phyloP scores from a whole-genome alignment of 2,113 vertebrate species.

The Sturnus vulgaris region DNA sequence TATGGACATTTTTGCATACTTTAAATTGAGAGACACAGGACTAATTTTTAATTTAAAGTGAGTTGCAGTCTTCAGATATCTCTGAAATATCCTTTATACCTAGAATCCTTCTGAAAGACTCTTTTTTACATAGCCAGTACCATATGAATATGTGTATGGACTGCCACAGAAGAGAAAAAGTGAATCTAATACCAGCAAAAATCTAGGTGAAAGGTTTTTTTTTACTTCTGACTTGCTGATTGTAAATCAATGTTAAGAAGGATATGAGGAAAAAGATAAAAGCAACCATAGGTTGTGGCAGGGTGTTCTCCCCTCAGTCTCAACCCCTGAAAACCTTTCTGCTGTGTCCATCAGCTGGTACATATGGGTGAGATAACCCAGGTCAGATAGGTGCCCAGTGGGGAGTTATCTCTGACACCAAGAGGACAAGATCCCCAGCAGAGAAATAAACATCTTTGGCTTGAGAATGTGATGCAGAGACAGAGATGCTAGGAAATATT shows the following conservation, averaged over 20 bases:
- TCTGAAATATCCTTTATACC: not conserved
- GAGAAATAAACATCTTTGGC: not conserved
- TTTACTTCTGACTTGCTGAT: not conserved
- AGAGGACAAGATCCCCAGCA: not conserved
- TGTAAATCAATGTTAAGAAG: not conserved
- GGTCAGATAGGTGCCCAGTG: no score
- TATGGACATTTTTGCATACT: not conserved
- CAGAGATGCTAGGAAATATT: not conserved
- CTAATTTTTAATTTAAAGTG: not conserved
- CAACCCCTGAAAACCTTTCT: no score
- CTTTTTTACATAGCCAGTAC: not conserved
- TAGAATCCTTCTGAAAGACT: not conserved
- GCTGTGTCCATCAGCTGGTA: not conserved
- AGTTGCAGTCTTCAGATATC: not conserved
- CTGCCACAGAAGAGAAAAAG: not conserved
- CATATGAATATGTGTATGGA: not conserved
- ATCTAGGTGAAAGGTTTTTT: rapidly evolving
- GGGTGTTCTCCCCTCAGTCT: not conserved
- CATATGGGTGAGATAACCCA: not conserved
- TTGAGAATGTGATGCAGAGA: not conserved
- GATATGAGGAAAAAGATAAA: not conserved
- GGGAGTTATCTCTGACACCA: not conserved
- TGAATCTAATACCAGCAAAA: not conserved
- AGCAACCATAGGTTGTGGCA: not conserved
- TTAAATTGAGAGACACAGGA: not conserved